phyloP scores from a whole-genome alignment of 1,140 invertebrate genomes.

The Megalopta genalis region DNA sequence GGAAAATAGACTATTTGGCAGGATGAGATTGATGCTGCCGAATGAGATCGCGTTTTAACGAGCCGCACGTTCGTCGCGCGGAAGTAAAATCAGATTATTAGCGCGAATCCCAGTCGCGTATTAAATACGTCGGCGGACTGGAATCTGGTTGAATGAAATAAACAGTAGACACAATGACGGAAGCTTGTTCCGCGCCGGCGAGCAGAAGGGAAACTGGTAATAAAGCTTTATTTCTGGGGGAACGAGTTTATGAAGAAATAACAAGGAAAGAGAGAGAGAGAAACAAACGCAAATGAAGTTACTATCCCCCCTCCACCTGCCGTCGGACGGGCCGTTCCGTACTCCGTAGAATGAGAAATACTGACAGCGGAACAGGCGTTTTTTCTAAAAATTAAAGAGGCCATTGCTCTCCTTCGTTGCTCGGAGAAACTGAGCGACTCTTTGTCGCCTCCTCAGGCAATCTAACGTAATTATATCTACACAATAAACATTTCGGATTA shows the following conservation, averaged over 20 bases:
- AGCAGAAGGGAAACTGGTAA: slow-evolving; percentile 4
- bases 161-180: not conserved
- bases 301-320: not conserved
- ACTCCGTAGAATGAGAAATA: not conserved
- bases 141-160: not conserved
- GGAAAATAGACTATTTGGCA: too few relatives aligned
- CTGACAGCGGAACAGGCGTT: not conserved
- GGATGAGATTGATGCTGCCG: too few relatives aligned
- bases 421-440: too few relatives aligned
- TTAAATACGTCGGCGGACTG: too few relatives aligned
- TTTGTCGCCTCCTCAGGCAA: not conserved
- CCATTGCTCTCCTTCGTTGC: not conserved
- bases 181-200: slow-evolving; percentile 24
- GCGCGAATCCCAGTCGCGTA: too few relatives aligned
- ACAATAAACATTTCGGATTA: too few relatives aligned
- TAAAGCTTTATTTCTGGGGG: not conserved
- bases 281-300: slow-evolving; percentile 24
- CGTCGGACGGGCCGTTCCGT: not conserved
- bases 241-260: slow-evolving; percentile 22
- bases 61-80: too few relatives aligned
- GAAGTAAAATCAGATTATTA: too few relatives aligned
- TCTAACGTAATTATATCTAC: too few relatives aligned
- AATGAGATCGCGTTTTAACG: too few relatives aligned
- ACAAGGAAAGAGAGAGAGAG: not conserved
- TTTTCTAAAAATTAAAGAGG: not conserved